Evolutionary conservation across 2,113 vertebrate genomes (phyloP).

Genomic region (Anseranas semipalmata): DNA sequence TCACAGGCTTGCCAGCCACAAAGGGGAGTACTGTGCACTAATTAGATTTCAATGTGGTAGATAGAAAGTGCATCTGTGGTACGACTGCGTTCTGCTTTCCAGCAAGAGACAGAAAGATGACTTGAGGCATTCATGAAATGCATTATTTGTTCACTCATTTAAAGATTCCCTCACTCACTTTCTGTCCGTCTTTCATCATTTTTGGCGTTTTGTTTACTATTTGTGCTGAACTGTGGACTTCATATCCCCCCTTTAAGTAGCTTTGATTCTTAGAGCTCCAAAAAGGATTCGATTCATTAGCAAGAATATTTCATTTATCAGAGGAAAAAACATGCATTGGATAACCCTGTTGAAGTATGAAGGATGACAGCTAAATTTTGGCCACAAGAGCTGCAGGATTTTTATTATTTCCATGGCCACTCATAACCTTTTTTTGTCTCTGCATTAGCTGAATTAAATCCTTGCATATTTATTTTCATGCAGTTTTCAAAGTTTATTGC

Average conservation of each 20-base stretch:
- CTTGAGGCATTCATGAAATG: neutral
- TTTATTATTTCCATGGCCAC: neutral
- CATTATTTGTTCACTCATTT: neutral
- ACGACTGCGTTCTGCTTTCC: neutral
- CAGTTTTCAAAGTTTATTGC: neutral
- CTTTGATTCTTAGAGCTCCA: neutral
- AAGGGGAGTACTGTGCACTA: neutral
- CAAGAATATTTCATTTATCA: neutral
- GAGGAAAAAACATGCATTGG: neutral
- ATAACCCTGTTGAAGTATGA: neutral
- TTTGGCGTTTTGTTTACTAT: neutral
- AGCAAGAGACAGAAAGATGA: neutral
- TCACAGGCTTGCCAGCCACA: neutral
- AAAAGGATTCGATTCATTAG: neutral
- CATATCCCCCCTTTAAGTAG: neutral
- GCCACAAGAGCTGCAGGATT: neutral
- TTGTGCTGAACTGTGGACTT: neutral
- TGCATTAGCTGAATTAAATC: neutral
- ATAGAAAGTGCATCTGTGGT: neutral
- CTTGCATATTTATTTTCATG: neutral
- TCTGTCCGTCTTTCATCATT: neutral
- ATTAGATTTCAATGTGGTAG: neutral
- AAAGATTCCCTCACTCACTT: neutral
- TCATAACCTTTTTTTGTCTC: neutral
- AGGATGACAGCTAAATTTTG: neutral